Evolutionary conservation across 2,113 vertebrate species (phyloP), one percentile per base, ranked within the genome.

Genomic region (Brachirus orientalis): DNA sequence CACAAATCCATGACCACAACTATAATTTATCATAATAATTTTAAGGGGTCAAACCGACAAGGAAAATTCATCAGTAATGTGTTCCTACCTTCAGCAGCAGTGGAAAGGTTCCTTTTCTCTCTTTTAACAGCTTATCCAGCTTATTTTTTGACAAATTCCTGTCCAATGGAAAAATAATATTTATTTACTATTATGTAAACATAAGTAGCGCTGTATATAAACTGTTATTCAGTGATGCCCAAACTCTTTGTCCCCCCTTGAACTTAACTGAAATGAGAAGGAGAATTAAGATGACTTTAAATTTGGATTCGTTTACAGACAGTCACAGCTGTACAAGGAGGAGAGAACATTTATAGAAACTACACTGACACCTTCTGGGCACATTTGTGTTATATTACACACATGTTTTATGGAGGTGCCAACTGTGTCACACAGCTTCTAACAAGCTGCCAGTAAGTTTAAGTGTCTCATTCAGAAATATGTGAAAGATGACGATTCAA

Each of bases 341-440:
- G 54, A 10, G 51, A n/a, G 36, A 4, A 12, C 33, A 17, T 56
- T 62, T 65, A 3, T 17, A 55, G 10, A 61, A 69, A 67, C 84
- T 53, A 85, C 75, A 88, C 69, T 88, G 90, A 90, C 90, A 84
- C 80, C 90, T 80, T 62, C 71, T 86, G 87, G 90, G 35, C 71
- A 72, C 9, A 19, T 19, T 45, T 2, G 19, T 45, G 13, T 56
- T 10, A 10, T 19, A 61, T n/a, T 10, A 14, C 65, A 53, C 4
- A 52, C 5, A 22, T 63, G 7, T 40, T 54, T 68, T 3, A n/a
- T 6, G 13, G 9, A 76, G 17, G 45, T 36, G 43, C 33, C 16
- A 11, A 8, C 18, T 50, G 16, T 38, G 37, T 50, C 7, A 45
- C 12, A 4, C 7, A 12, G 20, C 28, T 64, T 38, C 37, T 13